A percentile compares a stretch with the other conserved stretches of the same genome.
Evolutionary conservation across 2,888 invertebrate genomes (phyloP).

Genomic region (Rhagonycha fulva): DNA sequence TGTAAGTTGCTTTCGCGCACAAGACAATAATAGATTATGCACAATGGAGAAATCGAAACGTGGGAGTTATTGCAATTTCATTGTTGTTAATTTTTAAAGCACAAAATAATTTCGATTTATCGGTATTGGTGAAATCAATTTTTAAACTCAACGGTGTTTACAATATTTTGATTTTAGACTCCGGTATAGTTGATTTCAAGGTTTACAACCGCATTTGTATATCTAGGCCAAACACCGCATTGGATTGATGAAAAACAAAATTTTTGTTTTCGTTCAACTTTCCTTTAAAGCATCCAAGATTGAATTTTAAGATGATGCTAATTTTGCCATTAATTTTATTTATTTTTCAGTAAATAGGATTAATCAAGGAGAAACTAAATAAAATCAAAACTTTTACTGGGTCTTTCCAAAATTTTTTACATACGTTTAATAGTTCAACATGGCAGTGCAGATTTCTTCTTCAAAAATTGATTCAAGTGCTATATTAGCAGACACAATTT

Average conservation of each 20-base stretch:
- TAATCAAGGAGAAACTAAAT: neutral
- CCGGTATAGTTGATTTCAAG: neutral
- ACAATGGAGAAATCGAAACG: conserved; percentile 4
- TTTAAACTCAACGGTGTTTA: neutral
- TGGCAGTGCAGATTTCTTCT: neutral
- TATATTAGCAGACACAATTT: too few species aligned
- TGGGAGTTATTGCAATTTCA: neutral
- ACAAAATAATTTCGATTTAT: neutral
- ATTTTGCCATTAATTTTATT: neutral
- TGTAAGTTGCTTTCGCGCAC: neutral
- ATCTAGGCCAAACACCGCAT: neutral
- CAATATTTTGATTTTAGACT: neutral
- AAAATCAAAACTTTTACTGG: neutral
- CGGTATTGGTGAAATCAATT: neutral
- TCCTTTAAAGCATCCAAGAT: neutral
- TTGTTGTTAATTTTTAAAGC: neutral
- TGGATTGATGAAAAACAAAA: neutral
- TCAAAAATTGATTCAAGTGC: neutral
- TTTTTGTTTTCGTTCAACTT: neutral
- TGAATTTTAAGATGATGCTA: neutral
- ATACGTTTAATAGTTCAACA: neutral
- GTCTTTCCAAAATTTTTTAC: neutral
- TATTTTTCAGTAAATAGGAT: neutral
- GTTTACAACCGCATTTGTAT: neutral
- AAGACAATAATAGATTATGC: neutral